Evolutionary conservation across 2,113 vertebrate genomes (phyloP).

Genomic region (Marmota flaviventris): DNA sequence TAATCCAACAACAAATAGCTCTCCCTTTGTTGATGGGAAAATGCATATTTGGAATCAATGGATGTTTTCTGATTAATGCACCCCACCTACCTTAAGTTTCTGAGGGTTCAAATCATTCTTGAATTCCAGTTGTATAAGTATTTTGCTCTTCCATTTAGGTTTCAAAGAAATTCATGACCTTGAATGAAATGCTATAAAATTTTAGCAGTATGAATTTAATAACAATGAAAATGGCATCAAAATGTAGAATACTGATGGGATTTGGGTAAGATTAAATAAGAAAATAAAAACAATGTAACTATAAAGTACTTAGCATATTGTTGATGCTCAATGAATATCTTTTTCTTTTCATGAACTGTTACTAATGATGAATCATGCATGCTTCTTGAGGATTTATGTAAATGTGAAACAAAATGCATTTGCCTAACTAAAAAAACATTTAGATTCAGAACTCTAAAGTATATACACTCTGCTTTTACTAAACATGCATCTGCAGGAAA

Average conservation of each 20-base stretch:
- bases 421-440: not conserved
- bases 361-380: too few relatives aligned
- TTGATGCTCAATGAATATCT: too few relatives aligned
- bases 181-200: constrained; percentile 6
- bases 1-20: not conserved
- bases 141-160: not conserved
- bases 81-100: not conserved
- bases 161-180: not conserved
- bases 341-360: too few relatives aligned
- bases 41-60: not conserved
- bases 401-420: not conserved
- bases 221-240: too few relatives aligned
- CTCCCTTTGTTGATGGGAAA: not conserved
- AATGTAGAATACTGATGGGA: too few relatives aligned
- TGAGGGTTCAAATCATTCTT: not conserved
- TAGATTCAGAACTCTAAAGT: not conserved
- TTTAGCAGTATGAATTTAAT: not conserved
- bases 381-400: too few relatives aligned
- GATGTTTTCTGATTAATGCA: not conserved
- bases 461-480: not conserved
- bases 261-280: too few relatives aligned
- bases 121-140: not conserved
- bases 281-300: too few relatives aligned
- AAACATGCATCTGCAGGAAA: not conserved
- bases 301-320: too few relatives aligned